These are phyloP conservation scores for Nothobranchius kuhntae DNA, from an alignment of 2,113 vertebrate species.

Conservation along the genomic window DNA sequence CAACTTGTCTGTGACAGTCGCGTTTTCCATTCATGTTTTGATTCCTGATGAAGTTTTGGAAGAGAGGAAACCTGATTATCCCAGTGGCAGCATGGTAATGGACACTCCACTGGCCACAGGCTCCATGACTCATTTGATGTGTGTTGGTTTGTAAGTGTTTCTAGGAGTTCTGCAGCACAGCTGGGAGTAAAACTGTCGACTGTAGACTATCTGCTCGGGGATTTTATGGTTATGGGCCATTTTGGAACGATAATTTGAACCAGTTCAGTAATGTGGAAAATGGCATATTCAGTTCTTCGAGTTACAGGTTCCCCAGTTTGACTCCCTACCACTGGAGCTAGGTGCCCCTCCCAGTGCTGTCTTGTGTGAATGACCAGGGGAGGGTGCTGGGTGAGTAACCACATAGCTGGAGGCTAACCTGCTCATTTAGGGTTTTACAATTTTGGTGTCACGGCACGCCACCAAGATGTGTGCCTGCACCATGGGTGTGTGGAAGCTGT, in stretches of 20 bases:
- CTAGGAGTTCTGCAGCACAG: slow-evolving; percentile 9
- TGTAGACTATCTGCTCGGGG: slow-evolving; percentile 31
- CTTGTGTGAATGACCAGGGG: too few relatives aligned
- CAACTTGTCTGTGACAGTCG: background rate
- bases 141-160: slow-evolving; percentile 3
- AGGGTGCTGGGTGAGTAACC: too few relatives aligned
- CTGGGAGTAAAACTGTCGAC: slow-evolving; percentile 39
- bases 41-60: background rate
- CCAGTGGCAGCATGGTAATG: background rate
- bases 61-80: slow-evolving; percentile 22
- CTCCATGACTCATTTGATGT: background rate
- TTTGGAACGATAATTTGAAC: slow-evolving; percentile 70
- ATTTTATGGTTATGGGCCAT: slow-evolving; percentile 61
- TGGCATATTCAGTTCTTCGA: slow-evolving; percentile 64
- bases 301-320: slow-evolving; percentile 68
- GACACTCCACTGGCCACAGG: slow-evolving; percentile 5
- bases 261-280: slow-evolving; percentile 73
- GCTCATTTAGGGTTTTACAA: too few relatives aligned
- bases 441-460: too few relatives aligned
- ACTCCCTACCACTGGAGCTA: slow-evolving; percentile 40
- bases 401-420: too few relatives aligned
- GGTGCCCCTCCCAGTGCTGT: too few relatives aligned
- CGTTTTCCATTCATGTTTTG: too few relatives aligned
- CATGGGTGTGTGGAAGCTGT: too few relatives aligned
- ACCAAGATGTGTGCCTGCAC: too few relatives aligned